A percentile compares a stretch with the other conserved stretches of the same genome.
phyloP scores from a whole-genome alignment of 1,140 invertebrate genomes.

The Drosophila nigrodunni region DNA sequence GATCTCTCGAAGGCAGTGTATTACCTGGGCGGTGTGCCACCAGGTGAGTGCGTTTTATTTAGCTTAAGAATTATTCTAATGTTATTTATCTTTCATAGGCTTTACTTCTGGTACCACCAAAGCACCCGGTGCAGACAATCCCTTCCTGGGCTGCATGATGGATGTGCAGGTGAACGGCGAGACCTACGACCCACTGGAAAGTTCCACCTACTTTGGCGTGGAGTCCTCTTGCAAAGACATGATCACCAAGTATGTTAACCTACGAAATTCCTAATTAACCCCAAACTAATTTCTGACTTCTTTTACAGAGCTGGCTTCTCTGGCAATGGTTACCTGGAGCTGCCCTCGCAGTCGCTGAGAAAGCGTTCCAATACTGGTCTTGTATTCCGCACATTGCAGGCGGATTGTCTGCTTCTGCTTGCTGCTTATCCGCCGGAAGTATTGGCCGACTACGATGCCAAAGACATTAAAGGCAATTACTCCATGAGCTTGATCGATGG shows the following conservation, averaged over 20 bases:
- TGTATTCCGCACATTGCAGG: conserved; percentile 90
- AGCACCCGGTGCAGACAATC: conserved; percentile 85
- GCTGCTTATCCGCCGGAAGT: conserved; percentile 88
- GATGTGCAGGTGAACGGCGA: conserved; percentile 90
- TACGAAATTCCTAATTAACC: not conserved
- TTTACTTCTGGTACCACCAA: conserved; percentile 78
- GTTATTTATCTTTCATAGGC: conserved; percentile 29
- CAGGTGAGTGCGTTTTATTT: conserved; percentile 85
- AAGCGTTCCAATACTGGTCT: conserved; percentile 90
- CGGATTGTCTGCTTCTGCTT: conserved; percentile 90
- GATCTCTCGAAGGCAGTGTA: conserved; percentile 88
- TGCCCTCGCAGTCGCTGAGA: conserved; percentile 88
- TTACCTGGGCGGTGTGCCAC: conserved; percentile 93
- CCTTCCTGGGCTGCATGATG: conserved; percentile 93
- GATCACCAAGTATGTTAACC: conserved; percentile 86
- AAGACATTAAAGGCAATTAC: conserved; percentile 87
- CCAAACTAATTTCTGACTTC: not conserved
- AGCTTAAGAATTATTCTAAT: too few relatives aligned
- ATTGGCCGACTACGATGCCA: conserved; percentile 84
- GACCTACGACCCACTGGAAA: conserved; percentile 86
- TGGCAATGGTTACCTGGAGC: conserved; percentile 92
- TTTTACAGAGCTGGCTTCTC: conserved; percentile 89
- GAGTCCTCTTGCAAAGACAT: conserved; percentile 89
- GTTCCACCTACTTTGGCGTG: conserved; percentile 90
- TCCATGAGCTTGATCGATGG: conserved; percentile 89